These are phyloP conservation scores for Beaufortia kweichowensis DNA, from an alignment of 2,113 vertebrate species.

Conservation along the genomic window DNA sequence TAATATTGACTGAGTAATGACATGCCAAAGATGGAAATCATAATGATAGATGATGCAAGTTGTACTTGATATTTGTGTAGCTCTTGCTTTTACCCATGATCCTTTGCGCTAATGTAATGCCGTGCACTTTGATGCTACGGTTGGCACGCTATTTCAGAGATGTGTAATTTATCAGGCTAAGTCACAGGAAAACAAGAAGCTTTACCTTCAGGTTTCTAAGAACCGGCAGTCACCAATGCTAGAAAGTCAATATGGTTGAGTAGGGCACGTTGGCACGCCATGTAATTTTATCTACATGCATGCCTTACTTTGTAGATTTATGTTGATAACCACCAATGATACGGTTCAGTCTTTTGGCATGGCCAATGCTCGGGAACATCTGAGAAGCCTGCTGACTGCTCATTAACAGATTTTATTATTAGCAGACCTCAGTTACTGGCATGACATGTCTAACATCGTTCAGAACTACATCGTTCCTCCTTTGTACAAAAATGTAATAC, in stretches of 20 bases:
- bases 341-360: conserved; percentile 58
- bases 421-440: conserved; percentile 57
- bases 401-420: conserved; percentile 68
- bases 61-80: neutral
- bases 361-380: conserved; percentile 50
- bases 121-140: conserved; percentile 38
- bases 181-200: conserved; percentile 52
- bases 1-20: no score
- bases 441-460: conserved; percentile 48
- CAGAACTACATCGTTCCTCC: neutral
- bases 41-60: no score
- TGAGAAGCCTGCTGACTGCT: conserved; percentile 52
- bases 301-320: conserved; percentile 61
- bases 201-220: conserved; percentile 57
- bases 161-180: conserved; percentile 60
- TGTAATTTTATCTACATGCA: conserved; percentile 61
- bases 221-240: conserved; percentile 47
- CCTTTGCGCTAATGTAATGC: conserved; percentile 2
- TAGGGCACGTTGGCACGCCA: conserved; percentile 54
- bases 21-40: no score
- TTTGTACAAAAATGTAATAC: neutral
- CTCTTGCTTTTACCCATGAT: neutral
- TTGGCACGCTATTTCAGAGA: conserved; percentile 51
- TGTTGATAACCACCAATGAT: conserved; percentile 57
- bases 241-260: conserved; percentile 64